Evolutionary conservation across 2,797 vertebrate genomes (phyloP), one percentile per base, ranked within the genome.

Genomic region (Picus viridis): DNA sequence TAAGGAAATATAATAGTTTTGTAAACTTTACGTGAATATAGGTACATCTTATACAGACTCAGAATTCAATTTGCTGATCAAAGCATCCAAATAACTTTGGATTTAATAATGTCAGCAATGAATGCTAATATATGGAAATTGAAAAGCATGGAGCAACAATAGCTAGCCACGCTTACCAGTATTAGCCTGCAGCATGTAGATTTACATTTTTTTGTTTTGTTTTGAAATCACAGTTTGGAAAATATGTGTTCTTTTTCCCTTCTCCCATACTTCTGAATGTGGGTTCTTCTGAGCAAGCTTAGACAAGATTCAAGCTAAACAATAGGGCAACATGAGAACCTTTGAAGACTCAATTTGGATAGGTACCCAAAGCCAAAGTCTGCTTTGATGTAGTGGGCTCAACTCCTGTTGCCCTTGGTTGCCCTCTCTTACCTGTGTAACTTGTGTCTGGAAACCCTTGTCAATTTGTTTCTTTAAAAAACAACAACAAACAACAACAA

Each of bases 121-220:
- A 95, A 95, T 94, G 92, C 92, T 96, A 96, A 95, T 89, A 56
- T 93, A 96, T 95, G 93, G 83, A 96, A 95, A 92, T 95, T 71
- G 77, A 88, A 94, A 93, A 91, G 87, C 74, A 89, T 65, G 83
- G 90, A 95, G 83, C 85, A 96, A 95, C 93, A 95, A 95, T 96
- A 95, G 93, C 89, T 92, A 96, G 93, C 90, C 95, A 96, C 93
- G 84, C 89, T 95, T 95, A 94, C 92, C 78, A 86, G 87, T 90
- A 94, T 95, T 95, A 85, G 89, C 95, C 95, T 93, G 86, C 53
- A 92, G 94, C 90, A 61, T 91, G 71, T 91, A 93, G 91, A 96
- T 94, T 95, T 95, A 86, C 84, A 96, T 94, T 93, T 96, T 96
- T 96, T 93, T 94, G 87, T 93, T 96, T 96, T 95, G 94, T 95